Conservation (phyloP, 2,797 vertebrate genomes). For the Cheirogaleus major region DNA sequence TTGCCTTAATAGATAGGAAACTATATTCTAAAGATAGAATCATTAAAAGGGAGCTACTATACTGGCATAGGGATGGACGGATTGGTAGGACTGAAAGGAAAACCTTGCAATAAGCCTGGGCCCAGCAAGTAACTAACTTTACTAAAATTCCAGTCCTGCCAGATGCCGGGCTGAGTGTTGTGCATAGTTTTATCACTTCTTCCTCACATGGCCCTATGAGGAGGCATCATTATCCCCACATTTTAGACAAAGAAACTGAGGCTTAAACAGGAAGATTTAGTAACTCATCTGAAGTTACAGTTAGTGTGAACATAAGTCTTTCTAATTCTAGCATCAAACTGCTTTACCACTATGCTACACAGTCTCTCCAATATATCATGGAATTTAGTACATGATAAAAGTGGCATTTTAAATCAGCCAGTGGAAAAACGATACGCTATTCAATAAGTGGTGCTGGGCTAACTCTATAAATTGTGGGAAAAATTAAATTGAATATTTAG, state of each 20-base stretch:
- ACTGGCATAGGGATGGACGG: background rate
- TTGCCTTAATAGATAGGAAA: background rate
- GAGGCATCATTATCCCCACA: background rate
- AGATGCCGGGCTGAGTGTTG: background rate
- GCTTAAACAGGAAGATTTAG: background rate
- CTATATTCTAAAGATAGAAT: background rate
- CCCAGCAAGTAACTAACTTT: background rate
- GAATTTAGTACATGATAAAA: conserved; percentile 22
- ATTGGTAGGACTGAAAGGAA: background rate
- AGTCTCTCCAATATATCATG: background rate
- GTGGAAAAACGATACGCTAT: background rate
- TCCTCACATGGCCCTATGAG: background rate
- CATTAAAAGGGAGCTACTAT: conserved; percentile 23
- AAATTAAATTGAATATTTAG: conserved; percentile 8
- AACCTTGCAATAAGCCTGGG: background rate
- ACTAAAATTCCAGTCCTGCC: background rate
- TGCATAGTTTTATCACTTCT: background rate
- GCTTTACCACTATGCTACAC: background rate
- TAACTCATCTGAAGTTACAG: background rate
- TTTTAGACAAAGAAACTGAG: conserved; percentile 5
- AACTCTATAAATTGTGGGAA: background rate
- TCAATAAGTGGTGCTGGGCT: background rate
- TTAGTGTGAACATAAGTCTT: background rate
- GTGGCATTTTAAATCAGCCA: conserved; percentile 15
- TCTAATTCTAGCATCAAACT: background rate